These are phyloP conservation scores for Aquatica leii DNA, from an alignment of 2,888 invertebrate genomes.

Conservation along the genomic window DNA sequence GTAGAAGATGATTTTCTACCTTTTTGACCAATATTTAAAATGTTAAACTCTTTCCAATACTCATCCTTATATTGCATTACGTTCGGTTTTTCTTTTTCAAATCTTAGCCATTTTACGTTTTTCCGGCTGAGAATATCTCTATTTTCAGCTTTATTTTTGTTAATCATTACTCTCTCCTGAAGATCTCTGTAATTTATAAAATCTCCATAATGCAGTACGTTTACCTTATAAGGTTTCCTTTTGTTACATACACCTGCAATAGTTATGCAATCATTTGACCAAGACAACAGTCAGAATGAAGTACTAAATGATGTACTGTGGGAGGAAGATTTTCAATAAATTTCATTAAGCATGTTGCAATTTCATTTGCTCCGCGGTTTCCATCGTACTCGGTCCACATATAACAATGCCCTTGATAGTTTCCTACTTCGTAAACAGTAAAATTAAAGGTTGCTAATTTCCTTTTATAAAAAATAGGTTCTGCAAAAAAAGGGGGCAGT, in stretches of 20 bases:
- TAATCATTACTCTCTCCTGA: conserved; percentile 13
- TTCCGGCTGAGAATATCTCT: conserved; percentile 11
- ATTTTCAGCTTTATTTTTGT: conserved; percentile 6
- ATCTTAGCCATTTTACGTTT: conserved; percentile 17
- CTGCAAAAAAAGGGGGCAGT: too few relatives aligned
- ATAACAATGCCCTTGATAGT: too few relatives aligned
- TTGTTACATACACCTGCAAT: background rate
- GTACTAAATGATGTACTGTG: background rate
- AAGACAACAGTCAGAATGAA: background rate
- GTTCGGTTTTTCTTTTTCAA: conserved; percentile 15
- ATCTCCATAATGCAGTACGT: background rate
- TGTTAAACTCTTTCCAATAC: background rate
- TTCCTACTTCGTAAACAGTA: too few relatives aligned
- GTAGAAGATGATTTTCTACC: too few relatives aligned
- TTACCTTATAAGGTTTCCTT: background rate
- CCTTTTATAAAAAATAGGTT: too few relatives aligned
- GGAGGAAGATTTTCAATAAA: background rate
- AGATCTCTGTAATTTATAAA: conserved; percentile 1
- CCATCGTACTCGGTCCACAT: too few relatives aligned
- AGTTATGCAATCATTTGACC: background rate
- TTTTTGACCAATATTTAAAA: background rate
- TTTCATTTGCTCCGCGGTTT: too few relatives aligned
- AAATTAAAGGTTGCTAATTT: too few relatives aligned
- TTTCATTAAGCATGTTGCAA: too few relatives aligned
- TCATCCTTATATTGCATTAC: conserved; percentile 25